Evolutionary conservation across 1,140 invertebrate species (phyloP), one percentile per base, ranked within the genome.

Genomic region (Lepeophtheirus salmonis): DNA sequence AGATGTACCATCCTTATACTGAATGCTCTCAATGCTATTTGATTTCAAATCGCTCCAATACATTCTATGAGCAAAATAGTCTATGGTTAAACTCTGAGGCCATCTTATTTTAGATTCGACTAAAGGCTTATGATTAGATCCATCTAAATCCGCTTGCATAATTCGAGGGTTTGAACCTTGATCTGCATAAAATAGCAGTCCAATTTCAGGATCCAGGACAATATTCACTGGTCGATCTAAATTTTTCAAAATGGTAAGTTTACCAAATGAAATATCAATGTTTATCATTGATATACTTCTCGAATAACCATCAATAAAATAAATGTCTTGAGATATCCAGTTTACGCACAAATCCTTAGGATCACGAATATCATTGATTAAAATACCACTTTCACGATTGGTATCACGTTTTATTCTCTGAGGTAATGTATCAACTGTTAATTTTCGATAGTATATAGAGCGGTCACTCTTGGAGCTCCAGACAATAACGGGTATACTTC

Each of bases 281-380:
- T 75, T 75, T 1, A 78, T 72, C 3, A 79, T 77, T 26, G 76
- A 75, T 48, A 88, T 79, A 67, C 75, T 68, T 65, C 79, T 71
- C 50, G 71, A 70, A 63, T 76, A 74, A 22, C 76, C 76, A 70
- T 86, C 83, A 3, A 82, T 78, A 70, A 82, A 82, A 70, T 87
- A 89, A 16, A 89, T 69, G 56, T 78, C 74, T 61, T 78, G 75
- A 0, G 79, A 77, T 3, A 83, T 72, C 78, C 82, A 85, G 71
- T 90, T 86, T 17, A 89, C 76, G 2, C 82, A 78, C 41, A 91
- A 70, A 13, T 83, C 84, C 65, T 82, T 78, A 0, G 86, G 82
- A 56, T 77, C 24, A 60, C 25, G 48, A 41, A 18, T 22, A 30
- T 22, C 22, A 16, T 52, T 30, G n/a, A 60, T 22, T n/a, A 60